Conservation (phyloP, 2,113 vertebrate species). For the Aptenodytes forsteri region DNA sequence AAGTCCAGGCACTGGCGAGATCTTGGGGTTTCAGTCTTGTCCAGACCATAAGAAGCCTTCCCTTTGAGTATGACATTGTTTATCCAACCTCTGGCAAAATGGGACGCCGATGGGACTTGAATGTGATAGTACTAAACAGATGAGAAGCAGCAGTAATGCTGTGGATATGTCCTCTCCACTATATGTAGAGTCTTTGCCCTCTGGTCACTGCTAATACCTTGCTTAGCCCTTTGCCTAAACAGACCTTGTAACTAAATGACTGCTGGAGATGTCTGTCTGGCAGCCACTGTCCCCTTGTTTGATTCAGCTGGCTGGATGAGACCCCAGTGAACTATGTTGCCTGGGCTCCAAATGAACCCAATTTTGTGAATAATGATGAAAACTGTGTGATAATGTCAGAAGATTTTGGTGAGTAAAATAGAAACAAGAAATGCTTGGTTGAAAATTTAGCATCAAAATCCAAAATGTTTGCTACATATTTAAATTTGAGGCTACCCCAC, state of each 20-base stretch:
- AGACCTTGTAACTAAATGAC: neutral
- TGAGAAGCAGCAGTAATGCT: neutral
- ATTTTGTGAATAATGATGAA: slow-evolving; percentile 82
- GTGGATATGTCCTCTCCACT: neutral
- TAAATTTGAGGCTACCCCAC: neutral
- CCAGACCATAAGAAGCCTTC: neutral
- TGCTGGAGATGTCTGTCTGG: neutral
- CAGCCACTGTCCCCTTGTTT: neutral
- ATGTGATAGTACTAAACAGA: neutral
- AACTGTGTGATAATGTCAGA: slow-evolving; percentile 82
- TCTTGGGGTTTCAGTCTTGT: neutral
- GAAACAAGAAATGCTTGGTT: neutral
- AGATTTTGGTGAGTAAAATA: slow-evolving; percentile 76
- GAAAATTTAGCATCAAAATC: neutral
- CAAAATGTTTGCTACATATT: neutral
- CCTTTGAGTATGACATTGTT: neutral
- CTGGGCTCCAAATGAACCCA: slow-evolving; percentile 84
- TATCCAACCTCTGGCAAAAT: neutral
- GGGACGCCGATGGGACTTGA: neutral
- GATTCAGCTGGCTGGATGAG: slow-evolving; percentile 81
- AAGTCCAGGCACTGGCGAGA: neutral
- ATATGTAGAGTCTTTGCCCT: neutral
- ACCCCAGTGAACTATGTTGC: slow-evolving; percentile 78
- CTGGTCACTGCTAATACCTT: neutral
- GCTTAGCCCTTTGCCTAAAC: neutral